A percentile compares a stretch with the other conserved stretches of the same genome.
phyloP scores from a whole-genome alignment of 92 coral and sea anemone species.

The Micromussa lordhowensis region DNA sequence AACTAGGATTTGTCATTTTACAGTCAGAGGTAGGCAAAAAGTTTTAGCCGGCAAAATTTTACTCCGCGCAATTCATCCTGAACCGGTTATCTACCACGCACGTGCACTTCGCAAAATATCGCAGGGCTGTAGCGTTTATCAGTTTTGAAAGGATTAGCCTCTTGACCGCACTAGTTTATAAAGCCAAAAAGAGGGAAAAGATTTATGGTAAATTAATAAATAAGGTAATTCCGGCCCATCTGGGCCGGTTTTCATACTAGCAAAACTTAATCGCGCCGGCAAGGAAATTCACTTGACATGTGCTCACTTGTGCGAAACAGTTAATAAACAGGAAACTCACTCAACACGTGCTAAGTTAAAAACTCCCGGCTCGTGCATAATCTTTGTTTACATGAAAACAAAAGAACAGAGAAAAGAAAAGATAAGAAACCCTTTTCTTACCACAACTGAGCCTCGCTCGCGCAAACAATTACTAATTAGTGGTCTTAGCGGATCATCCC shows the following conservation, averaged over 20 bases:
- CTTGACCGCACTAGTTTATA: background rate
- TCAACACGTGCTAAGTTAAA: background rate
- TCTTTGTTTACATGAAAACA: background rate
- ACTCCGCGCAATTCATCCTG: background rate
- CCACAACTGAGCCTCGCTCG: background rate
- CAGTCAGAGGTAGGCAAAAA: background rate
- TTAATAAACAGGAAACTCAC: background rate
- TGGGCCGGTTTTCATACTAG: too few species aligned
- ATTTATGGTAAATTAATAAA: background rate
- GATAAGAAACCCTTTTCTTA: too few species aligned
- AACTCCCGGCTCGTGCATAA: too few species aligned
- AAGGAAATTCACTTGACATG: background rate
- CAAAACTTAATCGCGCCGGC: too few species aligned
- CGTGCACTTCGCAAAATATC: background rate
- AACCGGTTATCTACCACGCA: background rate
- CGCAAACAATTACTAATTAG: background rate
- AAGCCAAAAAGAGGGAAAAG: background rate
- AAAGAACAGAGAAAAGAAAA: background rate
- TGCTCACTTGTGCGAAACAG: background rate
- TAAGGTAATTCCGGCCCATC: too few species aligned
- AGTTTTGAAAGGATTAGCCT: background rate
- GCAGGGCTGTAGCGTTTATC: background rate
- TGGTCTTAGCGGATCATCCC: background rate
- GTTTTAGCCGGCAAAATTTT: background rate
- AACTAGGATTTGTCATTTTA: background rate